phyloP scores from a whole-genome alignment of 2,888 invertebrate species.

The Philonicus albiceps region DNA sequence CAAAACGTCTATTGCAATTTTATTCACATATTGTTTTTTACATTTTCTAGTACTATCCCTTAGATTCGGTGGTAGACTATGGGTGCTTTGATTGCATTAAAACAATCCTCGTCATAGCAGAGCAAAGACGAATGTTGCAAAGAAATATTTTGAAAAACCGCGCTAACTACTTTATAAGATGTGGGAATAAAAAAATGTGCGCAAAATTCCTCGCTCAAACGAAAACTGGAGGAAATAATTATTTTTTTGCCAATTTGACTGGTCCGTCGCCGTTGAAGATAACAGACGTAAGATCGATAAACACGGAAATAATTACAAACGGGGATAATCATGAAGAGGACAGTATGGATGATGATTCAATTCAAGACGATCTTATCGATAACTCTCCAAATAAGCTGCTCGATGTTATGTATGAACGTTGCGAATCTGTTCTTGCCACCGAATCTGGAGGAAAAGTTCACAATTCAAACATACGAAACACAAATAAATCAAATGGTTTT shows the following conservation, averaged over 20 bases:
- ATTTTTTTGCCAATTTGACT: not conserved
- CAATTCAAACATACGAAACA: not conserved
- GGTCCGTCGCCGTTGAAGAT: not conserved
- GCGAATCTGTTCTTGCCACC: conserved; percentile 48
- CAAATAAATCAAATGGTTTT: not conserved
- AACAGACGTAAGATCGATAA: conserved; percentile 17
- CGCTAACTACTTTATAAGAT: conserved; percentile 44
- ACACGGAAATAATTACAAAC: not conserved
- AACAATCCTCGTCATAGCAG: conserved; percentile 40
- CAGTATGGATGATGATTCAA: conserved; percentile 26
- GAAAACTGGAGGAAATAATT: not conserved
- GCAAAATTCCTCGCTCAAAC: conserved; percentile 31
- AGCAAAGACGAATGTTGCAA: conserved; percentile 37
- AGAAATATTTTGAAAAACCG: conserved; percentile 43
- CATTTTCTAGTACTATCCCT: not conserved
- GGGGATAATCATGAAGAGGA: not conserved
- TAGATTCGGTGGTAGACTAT: conserved; percentile 13
- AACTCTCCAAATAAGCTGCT: conserved; percentile 9
- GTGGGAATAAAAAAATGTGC: conserved; percentile 44
- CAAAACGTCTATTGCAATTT: too few species aligned
- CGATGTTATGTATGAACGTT: conserved; percentile 47
- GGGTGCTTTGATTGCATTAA: conserved; percentile 46
- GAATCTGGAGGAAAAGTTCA: conserved; percentile 48
- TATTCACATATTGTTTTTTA: not conserved
- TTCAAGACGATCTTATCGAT: not conserved